Percentiles rank a stretch among this genome's conserved stretches.
Conservation (phyloP, 2,113 vertebrate genomes). For the Sardina pilchardus region DNA sequence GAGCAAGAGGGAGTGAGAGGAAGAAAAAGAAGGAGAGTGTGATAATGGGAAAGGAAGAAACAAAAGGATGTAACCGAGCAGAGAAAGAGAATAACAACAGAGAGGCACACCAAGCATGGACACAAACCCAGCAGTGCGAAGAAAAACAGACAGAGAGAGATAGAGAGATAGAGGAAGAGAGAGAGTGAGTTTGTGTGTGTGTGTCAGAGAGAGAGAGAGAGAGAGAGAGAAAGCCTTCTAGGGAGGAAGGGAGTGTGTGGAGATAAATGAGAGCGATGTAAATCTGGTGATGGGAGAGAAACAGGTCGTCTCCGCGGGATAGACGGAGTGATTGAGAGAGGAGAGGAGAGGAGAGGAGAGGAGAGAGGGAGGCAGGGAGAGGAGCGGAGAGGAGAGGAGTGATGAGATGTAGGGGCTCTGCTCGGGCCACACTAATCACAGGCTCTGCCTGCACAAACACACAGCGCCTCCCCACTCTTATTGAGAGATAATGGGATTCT, state of each 20-base stretch:
- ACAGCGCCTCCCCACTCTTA: conserved; percentile 56
- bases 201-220: not conserved
- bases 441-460: conserved; percentile 57
- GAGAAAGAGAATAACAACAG: conserved; percentile 9
- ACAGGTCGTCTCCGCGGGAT: conserved; percentile 33
- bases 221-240: not conserved
- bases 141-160: not conserved
- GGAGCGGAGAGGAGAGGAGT: not conserved
- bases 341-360: not conserved
- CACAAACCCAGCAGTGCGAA: not conserved
- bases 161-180: not conserved
- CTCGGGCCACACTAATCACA: conserved; percentile 59
- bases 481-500: conserved; percentile 71
- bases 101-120: not conserved
- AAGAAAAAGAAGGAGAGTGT: not conserved
- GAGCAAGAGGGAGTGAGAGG: not conserved
- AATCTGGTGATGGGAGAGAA: conserved; percentile 33
- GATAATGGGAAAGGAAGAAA: not conserved
- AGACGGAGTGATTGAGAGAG: conserved; percentile 13
- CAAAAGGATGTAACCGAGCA: conserved; percentile 2
- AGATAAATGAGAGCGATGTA: not conserved
- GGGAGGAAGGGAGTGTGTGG: not conserved
- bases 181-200: no score
- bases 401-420: conserved; percentile 54
- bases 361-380: not conserved